Evolutionary conservation across 2,797 vertebrate species (phyloP).

Genomic region (Macropus fuliginosus): DNA sequence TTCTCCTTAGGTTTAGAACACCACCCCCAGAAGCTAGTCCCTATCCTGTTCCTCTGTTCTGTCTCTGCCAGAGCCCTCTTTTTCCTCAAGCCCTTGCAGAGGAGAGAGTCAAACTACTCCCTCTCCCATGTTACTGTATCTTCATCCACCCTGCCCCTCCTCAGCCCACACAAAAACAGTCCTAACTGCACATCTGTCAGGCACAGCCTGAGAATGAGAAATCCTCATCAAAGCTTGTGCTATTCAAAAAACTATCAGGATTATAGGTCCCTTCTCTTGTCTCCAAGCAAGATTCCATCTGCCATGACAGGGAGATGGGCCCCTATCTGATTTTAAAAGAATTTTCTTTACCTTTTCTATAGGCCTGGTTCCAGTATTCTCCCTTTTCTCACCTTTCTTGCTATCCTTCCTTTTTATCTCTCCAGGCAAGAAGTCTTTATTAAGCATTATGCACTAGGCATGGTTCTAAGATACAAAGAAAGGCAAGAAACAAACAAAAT

Average conservation of each 20-base stretch:
- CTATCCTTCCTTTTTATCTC: not conserved
- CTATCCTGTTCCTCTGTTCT: not conserved
- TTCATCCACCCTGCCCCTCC: not conserved
- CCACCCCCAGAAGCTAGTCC: accelerated
- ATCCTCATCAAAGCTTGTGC: not conserved
- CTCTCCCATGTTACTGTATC: not conserved
- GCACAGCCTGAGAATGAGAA: not conserved
- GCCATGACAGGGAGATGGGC: not conserved
- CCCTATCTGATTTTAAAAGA: not conserved
- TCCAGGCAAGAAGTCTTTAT: not conserved
- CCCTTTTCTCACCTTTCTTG: not conserved
- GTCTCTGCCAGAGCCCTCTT: not conserved
- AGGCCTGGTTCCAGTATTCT: not conserved
- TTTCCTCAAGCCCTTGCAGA: not conserved
- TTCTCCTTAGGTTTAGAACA: not conserved
- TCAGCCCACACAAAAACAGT: not conserved
- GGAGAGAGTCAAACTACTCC: not conserved
- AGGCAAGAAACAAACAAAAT: not conserved
- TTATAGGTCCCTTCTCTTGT: not conserved
- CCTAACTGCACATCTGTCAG: not conserved
- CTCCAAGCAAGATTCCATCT: not conserved
- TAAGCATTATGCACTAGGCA: not conserved
- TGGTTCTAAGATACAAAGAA: not conserved
- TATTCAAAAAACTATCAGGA: not conserved
- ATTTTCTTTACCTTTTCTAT: not conserved